A percentile compares a stretch with the other conserved stretches of the same genome.
Evolutionary conservation across 2,113 vertebrate genomes (phyloP).

Genomic region (Petromus typicus): DNA sequence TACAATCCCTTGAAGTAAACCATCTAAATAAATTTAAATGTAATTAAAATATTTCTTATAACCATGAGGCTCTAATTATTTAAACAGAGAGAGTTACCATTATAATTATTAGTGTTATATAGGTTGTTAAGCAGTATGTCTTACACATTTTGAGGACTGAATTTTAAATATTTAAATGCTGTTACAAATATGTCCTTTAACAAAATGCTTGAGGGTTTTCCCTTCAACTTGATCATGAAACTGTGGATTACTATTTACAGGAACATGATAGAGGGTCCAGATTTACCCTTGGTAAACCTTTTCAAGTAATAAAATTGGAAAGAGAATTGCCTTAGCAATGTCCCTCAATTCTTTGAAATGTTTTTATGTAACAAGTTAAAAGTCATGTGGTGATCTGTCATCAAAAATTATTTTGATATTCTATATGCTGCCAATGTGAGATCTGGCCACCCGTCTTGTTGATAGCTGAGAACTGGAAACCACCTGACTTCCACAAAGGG

Average conservation of each 20-base stretch:
- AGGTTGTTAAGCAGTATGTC: conserved; percentile 25
- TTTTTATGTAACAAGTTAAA: background rate
- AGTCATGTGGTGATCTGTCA: background rate
- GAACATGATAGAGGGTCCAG: background rate
- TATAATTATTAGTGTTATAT: conserved; percentile 47
- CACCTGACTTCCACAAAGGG: background rate
- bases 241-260: background rate
- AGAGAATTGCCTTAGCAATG: background rate
- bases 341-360: background rate
- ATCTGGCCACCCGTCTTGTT: conserved; percentile 11
- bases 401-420: background rate
- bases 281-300: background rate
- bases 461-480: conserved; percentile 44
- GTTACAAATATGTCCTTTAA: conserved; percentile 55
- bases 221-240: background rate
- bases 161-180: conserved; percentile 53
- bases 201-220: background rate
- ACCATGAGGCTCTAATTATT: conserved; percentile 38
- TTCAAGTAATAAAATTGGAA: background rate
- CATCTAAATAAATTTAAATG: conserved; percentile 63
- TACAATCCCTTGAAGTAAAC: conserved; percentile 47
- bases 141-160: conserved; percentile 48
- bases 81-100: conserved; percentile 57
- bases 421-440: background rate
- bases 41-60: conserved; percentile 65